Conservation (phyloP, 2,888 invertebrate genomes). For the Mongoloraphidia duomilia region DNA sequence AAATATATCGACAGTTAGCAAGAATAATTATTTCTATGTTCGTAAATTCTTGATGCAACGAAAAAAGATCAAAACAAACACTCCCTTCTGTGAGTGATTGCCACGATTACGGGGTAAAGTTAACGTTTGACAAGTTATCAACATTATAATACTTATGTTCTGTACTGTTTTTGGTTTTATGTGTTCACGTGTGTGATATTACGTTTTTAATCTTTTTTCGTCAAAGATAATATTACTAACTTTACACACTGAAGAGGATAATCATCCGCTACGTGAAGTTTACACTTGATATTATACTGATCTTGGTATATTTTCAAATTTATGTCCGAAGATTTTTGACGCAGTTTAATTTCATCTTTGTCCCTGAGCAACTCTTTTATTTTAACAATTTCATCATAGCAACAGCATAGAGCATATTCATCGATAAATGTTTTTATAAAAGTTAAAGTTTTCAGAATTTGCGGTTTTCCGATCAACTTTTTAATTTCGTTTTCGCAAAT, state of each 20-base stretch:
- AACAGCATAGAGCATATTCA: slow-evolving; percentile 56
- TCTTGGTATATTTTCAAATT: slow-evolving; percentile 39
- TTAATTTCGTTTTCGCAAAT: slow-evolving; percentile 46
- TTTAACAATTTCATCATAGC: slow-evolving; percentile 51
- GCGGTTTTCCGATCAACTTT: slow-evolving; percentile 41
- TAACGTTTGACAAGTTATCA: not conserved
- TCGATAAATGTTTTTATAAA: slow-evolving; percentile 49
- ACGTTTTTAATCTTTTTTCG: no score
- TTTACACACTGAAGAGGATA: slow-evolving; percentile 42
- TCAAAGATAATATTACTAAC: slow-evolving; percentile 24
- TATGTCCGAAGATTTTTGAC: slow-evolving; percentile 48
- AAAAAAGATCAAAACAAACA: no score
- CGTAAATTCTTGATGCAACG: not conserved
- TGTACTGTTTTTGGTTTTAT: no score
- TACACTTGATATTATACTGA: slow-evolving; percentile 44
- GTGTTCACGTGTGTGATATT: no score
- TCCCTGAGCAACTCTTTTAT: slow-evolving; percentile 36
- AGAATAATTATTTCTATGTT: slow-evolving; percentile 12
- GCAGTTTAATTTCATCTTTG: slow-evolving; percentile 46
- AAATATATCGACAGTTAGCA: not conserved
- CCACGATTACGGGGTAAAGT: no score
- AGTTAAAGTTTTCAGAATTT: slow-evolving; percentile 40
- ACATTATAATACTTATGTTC: no score
- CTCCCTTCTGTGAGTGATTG: no score
- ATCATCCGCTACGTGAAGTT: slow-evolving; percentile 43